These are phyloP conservation scores for Balanococcus diminutus DNA, from an alignment of 2,888 invertebrate genomes.

Conservation along the genomic window DNA sequence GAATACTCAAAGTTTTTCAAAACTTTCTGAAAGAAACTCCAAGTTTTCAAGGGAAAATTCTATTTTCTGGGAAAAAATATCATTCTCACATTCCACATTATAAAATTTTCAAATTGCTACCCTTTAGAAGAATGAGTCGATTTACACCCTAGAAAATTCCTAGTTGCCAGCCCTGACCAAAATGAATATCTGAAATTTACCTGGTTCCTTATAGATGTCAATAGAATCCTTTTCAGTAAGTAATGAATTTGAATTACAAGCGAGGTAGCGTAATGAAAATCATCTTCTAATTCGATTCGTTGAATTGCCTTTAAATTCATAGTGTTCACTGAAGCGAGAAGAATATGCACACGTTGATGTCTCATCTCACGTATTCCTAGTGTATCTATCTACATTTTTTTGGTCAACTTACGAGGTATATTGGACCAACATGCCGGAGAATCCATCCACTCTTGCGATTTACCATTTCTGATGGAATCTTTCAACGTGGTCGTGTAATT, in stretches of 20 bases:
- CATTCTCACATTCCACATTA: too few relatives aligned
- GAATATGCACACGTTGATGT: background rate
- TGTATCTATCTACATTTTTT: background rate
- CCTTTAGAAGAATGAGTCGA: too few relatives aligned
- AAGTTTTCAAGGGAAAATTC: too few relatives aligned
- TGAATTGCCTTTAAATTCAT: conserved; percentile 1
- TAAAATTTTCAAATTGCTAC: too few relatives aligned
- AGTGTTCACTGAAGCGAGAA: background rate
- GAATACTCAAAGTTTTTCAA: too few relatives aligned
- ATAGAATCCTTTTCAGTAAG: conserved; percentile 69
- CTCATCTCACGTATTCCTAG: too few relatives aligned
- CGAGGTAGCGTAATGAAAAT: conserved; percentile 65
- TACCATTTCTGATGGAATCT: conserved; percentile 70
- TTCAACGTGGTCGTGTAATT: conserved; percentile 64
- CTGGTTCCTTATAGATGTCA: conserved; percentile 73
- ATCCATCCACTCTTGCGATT: conserved; percentile 66
- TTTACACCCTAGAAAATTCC: too few relatives aligned
- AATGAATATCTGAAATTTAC: conserved; percentile 61
- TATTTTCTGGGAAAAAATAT: too few relatives aligned
- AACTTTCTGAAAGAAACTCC: too few relatives aligned
- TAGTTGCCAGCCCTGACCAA: too few relatives aligned
- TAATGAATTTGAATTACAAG: conserved; percentile 68
- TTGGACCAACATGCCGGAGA: conserved; percentile 52
- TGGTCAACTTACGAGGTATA: conserved; percentile 24
- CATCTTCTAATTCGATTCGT: background rate